A percentile compares a stretch with the other conserved stretches of the same genome.
These are phyloP conservation scores for Oncorhynchus keta DNA, from an alignment of 2,113 vertebrate genomes.

Conservation along the genomic window DNA sequence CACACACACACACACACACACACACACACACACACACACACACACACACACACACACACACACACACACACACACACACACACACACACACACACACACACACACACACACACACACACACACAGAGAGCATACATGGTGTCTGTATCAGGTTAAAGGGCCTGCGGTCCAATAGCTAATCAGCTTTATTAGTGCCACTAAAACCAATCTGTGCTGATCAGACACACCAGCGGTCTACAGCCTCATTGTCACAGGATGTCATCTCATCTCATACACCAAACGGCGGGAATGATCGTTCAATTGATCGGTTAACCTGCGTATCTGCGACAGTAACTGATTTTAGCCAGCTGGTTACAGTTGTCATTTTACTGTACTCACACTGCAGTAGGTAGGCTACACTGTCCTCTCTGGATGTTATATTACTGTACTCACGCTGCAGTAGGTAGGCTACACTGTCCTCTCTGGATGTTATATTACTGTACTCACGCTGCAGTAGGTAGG, in stretches of 20 bases:
- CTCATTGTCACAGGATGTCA: conserved; percentile 14
- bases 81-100: background rate
- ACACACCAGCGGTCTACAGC: conserved; percentile 83
- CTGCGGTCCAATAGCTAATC: conserved; percentile 81
- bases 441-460: too few relatives aligned
- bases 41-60: conserved; percentile 5
- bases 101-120: too few relatives aligned
- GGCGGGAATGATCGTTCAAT: conserved; percentile 47
- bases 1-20: conserved; percentile 2
- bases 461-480: too few relatives aligned
- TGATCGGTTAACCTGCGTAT: conserved; percentile 67
- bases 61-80: conserved; percentile 5
- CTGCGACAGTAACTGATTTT: background rate
- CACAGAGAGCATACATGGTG: conserved; percentile 40
- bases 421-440: too few relatives aligned
- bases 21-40: conserved; percentile 2
- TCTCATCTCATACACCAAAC: conserved; percentile 33
- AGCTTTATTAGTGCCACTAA: conserved; percentile 88
- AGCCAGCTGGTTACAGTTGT: too few relatives aligned
- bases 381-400: too few relatives aligned
- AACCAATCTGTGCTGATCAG: conserved; percentile 88
- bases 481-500: too few relatives aligned
- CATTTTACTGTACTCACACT: too few relatives aligned
- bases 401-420: too few relatives aligned
- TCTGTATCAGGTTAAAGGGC: conserved; percentile 77